Evolutionary conservation across 2,797 vertebrate genomes (phyloP).

Genomic region (Acomys russatus): DNA sequence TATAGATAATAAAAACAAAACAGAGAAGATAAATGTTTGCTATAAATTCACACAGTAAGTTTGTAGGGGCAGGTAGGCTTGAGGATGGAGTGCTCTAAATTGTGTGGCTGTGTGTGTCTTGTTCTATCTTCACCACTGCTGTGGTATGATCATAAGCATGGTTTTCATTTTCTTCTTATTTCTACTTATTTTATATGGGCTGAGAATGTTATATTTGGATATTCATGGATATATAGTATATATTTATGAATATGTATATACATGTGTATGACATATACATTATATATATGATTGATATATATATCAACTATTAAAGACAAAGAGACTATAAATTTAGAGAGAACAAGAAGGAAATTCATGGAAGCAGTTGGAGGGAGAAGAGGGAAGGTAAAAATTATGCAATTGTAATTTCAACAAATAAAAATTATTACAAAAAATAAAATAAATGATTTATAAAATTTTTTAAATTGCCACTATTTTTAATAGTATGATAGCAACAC

Average conservation of each 20-base stretch:
- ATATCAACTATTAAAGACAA: background rate
- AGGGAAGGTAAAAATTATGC: background rate
- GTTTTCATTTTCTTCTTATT: background rate
- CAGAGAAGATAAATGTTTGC: background rate
- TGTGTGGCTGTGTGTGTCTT: background rate
- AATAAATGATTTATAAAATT: background rate
- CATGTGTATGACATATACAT: background rate
- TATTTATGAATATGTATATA: background rate
- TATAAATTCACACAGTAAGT: background rate
- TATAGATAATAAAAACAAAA: background rate
- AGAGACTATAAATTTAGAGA: background rate
- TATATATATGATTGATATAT: background rate
- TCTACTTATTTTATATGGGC: background rate
- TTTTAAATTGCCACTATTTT: background rate
- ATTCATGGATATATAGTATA: background rate
- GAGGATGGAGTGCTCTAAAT: background rate
- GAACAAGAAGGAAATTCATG: background rate
- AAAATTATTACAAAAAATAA: background rate
- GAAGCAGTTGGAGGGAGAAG: background rate
- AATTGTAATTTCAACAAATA: background rate
- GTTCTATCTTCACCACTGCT: background rate
- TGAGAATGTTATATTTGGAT: background rate
- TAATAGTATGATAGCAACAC: background rate
- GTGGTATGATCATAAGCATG: background rate
- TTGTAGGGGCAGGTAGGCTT: background rate